A percentile compares a stretch with the other conserved stretches of the same genome.
These are phyloP conservation scores for Blastobasis adustella DNA, from an alignment of 2,888 invertebrate species.

Conservation along the genomic window DNA sequence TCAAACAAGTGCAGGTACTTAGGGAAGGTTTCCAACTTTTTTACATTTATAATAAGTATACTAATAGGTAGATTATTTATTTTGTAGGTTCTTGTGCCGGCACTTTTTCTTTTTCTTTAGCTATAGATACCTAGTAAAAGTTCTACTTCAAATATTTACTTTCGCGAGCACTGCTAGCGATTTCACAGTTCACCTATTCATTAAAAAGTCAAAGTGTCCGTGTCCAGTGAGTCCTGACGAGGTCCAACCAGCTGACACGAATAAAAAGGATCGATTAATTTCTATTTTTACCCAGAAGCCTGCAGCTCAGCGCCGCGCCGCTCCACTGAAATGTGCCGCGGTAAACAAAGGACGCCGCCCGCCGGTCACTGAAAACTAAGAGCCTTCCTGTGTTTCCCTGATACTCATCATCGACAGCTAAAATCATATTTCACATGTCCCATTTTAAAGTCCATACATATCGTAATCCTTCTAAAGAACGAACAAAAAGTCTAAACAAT, in stretches of 20 bases:
- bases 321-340: conserved; percentile 33
- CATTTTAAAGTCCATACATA: no score
- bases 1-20: no score
- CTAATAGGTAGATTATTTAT: no score
- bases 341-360: conserved; percentile 36
- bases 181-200: not conserved
- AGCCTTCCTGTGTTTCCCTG: conserved; percentile 36
- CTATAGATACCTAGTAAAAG: no score
- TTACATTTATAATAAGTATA: no score
- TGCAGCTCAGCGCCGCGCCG: conserved; percentile 31
- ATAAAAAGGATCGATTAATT: conserved; percentile 67
- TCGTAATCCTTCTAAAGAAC: no score
- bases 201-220: not conserved
- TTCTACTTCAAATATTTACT: no score
- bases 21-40: no score
- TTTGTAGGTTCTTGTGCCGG: no score
- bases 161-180: no score
- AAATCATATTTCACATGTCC: not conserved
- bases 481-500: no score
- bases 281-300: conserved; percentile 66
- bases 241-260: conserved; percentile 58
- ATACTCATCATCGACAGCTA: conserved; percentile 21
- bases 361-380: conserved; percentile 26
- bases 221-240: conserved; percentile 23
- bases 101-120: no score